Conservation (phyloP, 2,113 vertebrate genomes). For the Progne subis region DNA sequence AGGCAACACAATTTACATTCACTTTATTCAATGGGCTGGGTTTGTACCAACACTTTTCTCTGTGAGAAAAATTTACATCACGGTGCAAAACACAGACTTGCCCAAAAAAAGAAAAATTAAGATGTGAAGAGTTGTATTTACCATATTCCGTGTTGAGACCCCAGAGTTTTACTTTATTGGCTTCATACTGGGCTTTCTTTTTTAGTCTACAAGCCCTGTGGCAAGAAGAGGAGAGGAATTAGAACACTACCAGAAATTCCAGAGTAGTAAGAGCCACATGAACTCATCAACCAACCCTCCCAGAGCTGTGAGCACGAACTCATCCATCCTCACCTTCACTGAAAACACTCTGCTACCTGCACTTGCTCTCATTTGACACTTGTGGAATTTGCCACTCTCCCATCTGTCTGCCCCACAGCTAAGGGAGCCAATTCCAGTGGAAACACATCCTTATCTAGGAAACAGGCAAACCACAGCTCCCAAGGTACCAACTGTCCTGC, state of each 20-base stretch:
- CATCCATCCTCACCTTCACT: background rate
- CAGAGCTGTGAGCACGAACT: background rate
- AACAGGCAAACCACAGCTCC: background rate
- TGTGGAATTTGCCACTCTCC: background rate
- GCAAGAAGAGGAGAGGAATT: slow-evolving; percentile 52
- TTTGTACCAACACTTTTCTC: background rate
- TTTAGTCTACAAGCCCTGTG: slow-evolving; percentile 95
- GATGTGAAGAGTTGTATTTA: slow-evolving; percentile 70
- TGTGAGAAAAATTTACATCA: background rate
- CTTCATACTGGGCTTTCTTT: slow-evolving; percentile 99
- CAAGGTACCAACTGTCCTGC: background rate
- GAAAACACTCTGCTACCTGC: background rate
- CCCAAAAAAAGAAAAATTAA: slow-evolving; percentile 22
- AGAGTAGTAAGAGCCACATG: background rate
- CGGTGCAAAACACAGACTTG: background rate
- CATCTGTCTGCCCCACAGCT: background rate
- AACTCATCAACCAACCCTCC: background rate
- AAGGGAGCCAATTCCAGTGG: background rate
- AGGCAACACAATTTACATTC: background rate
- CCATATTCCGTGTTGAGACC: slow-evolving; percentile 98
- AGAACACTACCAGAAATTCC: slow-evolving; percentile 34
- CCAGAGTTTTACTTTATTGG: slow-evolving; percentile 99
- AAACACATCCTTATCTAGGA: background rate
- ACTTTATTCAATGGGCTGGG: background rate
- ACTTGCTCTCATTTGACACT: background rate